These are phyloP conservation scores for Botia almorhae DNA, from an alignment of 2,797 vertebrate genomes.

Conservation along the genomic window DNA sequence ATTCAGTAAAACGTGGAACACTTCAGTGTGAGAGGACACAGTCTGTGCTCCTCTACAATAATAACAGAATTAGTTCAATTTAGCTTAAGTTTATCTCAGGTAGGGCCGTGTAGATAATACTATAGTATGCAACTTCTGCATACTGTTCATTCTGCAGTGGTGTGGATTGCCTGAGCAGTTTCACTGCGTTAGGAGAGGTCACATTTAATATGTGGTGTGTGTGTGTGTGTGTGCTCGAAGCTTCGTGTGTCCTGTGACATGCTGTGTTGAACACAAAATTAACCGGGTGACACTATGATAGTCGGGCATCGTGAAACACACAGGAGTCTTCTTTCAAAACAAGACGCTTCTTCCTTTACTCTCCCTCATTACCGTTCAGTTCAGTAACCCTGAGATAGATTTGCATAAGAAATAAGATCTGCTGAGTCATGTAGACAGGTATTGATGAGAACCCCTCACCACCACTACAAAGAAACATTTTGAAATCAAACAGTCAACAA, in stretches of 20 bases:
- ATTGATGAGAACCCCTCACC: background rate
- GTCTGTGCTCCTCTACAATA: background rate
- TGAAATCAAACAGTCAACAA: background rate
- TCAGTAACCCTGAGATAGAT: background rate
- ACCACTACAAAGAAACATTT: too few species aligned
- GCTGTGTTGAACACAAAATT: constrained; percentile 58
- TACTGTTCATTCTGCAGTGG: constrained; percentile 31
- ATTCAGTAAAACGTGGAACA: constrained; percentile 7
- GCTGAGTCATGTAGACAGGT: background rate
- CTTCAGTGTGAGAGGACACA: background rate
- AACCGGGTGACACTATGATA: constrained; percentile 60
- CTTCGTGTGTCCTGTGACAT: constrained; percentile 49
- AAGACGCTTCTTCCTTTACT: constrained; percentile 33
- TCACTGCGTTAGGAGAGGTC: constrained; percentile 47
- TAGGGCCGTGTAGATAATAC: background rate
- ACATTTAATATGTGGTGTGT: constrained; percentile 50
- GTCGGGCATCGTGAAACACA: constrained; percentile 31
- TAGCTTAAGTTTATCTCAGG: constrained; percentile 11
- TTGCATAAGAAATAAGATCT: constrained; percentile 29
- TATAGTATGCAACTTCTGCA: background rate
- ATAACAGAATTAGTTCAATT: background rate
- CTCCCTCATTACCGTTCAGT: constrained; percentile 7
- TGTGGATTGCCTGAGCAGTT: constrained; percentile 48
- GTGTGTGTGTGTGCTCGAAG: constrained; percentile 22
- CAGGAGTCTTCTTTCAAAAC: constrained; percentile 51